Evolutionary conservation across 1,140 invertebrate species (phyloP), one percentile per base, ranked within the genome.

Genomic region (Monochamus saltuarius): DNA sequence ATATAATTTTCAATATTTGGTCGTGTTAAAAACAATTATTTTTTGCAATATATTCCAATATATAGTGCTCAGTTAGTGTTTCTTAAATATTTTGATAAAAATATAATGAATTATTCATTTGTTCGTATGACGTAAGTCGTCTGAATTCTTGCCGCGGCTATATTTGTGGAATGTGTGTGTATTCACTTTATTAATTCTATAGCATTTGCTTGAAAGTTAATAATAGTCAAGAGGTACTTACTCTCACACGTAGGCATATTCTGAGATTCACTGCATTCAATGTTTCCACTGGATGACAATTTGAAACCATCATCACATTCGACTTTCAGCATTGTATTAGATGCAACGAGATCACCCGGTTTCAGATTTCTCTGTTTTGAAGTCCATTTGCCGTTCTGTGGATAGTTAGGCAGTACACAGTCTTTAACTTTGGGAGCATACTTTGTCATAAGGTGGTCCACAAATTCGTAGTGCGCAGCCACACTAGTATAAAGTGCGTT

Each of bases 401-500:
- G 39, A 42, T 8, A 16, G 6, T 7, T 7, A 13, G 39, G 39
- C 6, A 42, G 39, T 8, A 42, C n/a, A 11, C 39, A 42, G 39
- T 42, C 39, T 42, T 42, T 16, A 13, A 42, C 6, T 6, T 29
- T 29, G 6, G 22, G 16, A 42, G n/a, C n/a, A 42, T 42, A 13
- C 3, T 13, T 42, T 2, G 39, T 42, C 39, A 42, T 8, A 13
- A 13, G n/a, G 1, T 1, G n/a, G 0, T 42, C 16, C 1, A 42
- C 16, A 4, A 4, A 42, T 42, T n/a, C 16, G 39, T 42, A 42
- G 10, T 42, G 11, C 4, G 6, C 6, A 6, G 7, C 2, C 0
- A 42, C 39, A 16, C 39, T 49, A 49, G 46, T 49, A 49, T 19
- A 49, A 6, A 49, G 22, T 13, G 46, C 22, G 46, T 49, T 19